These are phyloP conservation scores for Oryzias sinensis DNA, from an alignment of 2,797 vertebrate species.

Conservation along the genomic window DNA sequence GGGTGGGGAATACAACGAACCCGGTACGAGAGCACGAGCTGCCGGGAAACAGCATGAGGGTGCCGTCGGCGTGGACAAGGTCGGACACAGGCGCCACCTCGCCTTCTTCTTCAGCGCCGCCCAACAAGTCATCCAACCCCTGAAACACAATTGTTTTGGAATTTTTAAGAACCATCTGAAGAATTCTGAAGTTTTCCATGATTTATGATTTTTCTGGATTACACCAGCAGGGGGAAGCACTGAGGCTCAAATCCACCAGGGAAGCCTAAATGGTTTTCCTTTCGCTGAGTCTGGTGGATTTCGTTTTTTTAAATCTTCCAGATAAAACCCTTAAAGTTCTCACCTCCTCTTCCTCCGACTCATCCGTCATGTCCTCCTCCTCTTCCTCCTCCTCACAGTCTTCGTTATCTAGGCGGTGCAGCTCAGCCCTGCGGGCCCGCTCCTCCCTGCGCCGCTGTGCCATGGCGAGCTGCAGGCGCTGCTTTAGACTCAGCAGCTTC, in stretches of 20 bases:
- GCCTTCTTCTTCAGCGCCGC: slow-evolving; percentile 69
- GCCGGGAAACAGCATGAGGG: slow-evolving; percentile 89
- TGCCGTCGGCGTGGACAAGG: slow-evolving; percentile 81
- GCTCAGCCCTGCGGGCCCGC: slow-evolving; percentile 82
- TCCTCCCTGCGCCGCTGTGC: slow-evolving; percentile 87
- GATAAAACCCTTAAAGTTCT: not conserved
- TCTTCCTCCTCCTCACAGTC: slow-evolving; percentile 86
- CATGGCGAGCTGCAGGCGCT: slow-evolving; percentile 94
- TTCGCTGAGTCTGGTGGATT: too few relatives aligned
- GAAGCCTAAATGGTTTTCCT: too few relatives aligned
- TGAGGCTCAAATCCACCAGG: too few relatives aligned
- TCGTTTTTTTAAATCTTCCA: too few relatives aligned
- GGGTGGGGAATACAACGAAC: slow-evolving; percentile 56
- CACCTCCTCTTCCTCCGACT: slow-evolving; percentile 86
- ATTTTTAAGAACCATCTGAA: not conserved
- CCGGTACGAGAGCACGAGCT: slow-evolving; percentile 88
- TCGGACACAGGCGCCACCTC: slow-evolving; percentile 57
- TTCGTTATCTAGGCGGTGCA: slow-evolving; percentile 91
- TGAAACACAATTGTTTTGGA: slow-evolving; percentile 41
- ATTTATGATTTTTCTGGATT: too few relatives aligned
- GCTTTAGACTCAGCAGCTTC: slow-evolving; percentile 88
- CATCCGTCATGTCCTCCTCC: slow-evolving; percentile 87
- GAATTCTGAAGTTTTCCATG: too few relatives aligned
- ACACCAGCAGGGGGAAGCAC: too few relatives aligned
- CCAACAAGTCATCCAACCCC: slow-evolving; percentile 83